These are phyloP conservation scores for Neolamprologus brichardi DNA, from an alignment of 2,113 vertebrate genomes.

Conservation along the genomic window DNA sequence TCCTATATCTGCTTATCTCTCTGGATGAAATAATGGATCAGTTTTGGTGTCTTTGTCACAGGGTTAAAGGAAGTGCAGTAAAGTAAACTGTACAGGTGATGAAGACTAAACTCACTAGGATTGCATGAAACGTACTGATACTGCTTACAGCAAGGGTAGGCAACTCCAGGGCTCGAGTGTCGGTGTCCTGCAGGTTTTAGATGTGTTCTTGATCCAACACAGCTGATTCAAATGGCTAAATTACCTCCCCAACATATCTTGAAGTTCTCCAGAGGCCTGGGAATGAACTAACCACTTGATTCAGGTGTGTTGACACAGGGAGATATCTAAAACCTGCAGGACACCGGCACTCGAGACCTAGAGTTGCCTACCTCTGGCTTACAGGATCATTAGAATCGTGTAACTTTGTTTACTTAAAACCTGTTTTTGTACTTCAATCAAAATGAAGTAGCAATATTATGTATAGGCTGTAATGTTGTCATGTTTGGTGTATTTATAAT, in stretches of 20 bases:
- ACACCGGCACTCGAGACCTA: accelerated
- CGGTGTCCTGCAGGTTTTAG: neutral
- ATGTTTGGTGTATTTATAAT: neutral
- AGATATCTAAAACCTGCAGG: neutral
- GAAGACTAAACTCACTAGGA: neutral
- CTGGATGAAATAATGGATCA: neutral
- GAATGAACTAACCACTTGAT: neutral
- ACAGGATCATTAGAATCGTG: neutral
- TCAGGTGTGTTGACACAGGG: neutral
- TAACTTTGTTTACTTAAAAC: neutral
- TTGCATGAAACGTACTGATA: neutral
- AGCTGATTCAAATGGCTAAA: neutral
- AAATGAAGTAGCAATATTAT: neutral
- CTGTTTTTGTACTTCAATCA: neutral
- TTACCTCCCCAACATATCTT: accelerated
- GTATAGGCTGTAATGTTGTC: accelerated
- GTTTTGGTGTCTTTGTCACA: neutral
- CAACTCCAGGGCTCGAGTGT: neutral
- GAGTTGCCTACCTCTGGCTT: neutral
- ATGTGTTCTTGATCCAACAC: neutral
- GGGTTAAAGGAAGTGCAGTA: neutral
- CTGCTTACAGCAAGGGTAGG: neutral
- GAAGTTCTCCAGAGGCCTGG: neutral
- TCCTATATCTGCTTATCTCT: conserved; percentile 24
- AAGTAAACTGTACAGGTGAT: neutral